Base-by-base conservation (phyloP, 2,888 invertebrate species). In the Dimorphilus gyrociliatus region DNA sequence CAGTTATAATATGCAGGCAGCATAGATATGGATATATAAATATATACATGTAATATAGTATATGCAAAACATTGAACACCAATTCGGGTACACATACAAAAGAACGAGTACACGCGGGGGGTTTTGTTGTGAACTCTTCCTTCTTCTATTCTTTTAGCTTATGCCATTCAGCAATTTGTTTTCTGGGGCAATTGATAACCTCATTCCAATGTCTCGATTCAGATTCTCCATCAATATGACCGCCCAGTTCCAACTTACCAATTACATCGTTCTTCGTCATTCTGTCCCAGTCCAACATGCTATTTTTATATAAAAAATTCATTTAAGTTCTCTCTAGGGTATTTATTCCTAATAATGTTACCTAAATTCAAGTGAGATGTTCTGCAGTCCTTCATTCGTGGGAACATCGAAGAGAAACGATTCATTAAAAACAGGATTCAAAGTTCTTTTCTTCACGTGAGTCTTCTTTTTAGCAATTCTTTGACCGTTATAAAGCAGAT, bases 81-180 rank as follows among this genome's bases (percentile, higher is more conserved):
- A n/a, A n/a, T n/a, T n/a, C n/a, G n/a, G n/a, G n/a, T n/a, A n/a
- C n/a, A n/a, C n/a, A n/a, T n/a, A n/a, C n/a, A n/a, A n/a, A n/a
- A n/a, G n/a, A n/a, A n/a, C n/a, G n/a, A n/a, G n/a, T n/a, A n/a
- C n/a, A n/a, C n/a, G n/a, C n/a, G n/a, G n/a, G n/a, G n/a, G n/a
- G n/a, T n/a, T n/a, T n/a, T n/a, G n/a, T n/a, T n/a, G n/a, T n/a
- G n/a, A n/a, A n/a, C n/a, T n/a, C n/a, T n/a, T n/a, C 13, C 8
- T 7, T 16, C 31, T 3, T 4, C 12, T 33, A 55, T 31, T 58
- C 57, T 24, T 45, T 76, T 50, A 94, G 72, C 69, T 90, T 88
- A 72, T 97, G 94, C 94, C 94, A 97, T 68, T 94, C 90, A 42
- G 94, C 94, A 59, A 94, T 90, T 71, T 94, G 94, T 44, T 92